Evolutionary conservation across 2,888 invertebrate genomes (phyloP), one percentile per base, ranked within the genome.

Genomic region (Heliconius charithonia): DNA sequence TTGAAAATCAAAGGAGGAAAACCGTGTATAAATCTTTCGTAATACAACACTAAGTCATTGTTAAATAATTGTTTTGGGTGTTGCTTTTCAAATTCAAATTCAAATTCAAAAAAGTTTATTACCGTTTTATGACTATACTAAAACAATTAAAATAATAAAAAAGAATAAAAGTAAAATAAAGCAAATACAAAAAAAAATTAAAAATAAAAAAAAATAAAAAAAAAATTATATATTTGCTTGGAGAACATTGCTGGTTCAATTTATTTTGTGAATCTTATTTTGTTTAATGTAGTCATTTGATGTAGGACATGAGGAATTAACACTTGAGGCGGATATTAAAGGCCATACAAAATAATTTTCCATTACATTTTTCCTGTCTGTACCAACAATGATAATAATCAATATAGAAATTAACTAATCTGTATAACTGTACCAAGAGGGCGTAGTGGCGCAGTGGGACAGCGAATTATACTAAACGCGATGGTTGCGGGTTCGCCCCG

Each of bases 1-100:
- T 56, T n/a, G 7, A 32, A 72, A 72, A 59, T 72, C 59, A 72
- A 72, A 59, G 32, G 72, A 72, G 72, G 72, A 72, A 59, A 72
- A 72, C 59, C 59, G 72, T 32, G 72, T 59, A n/a, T 19, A 25
- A 59, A 32, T 72, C 71, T 72, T 29, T 32, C 32, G 16, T 32
- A 56, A 32, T 10, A 72, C 9, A 59, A 0, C 3, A n/a, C 10
- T n/a, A 45, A 27, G 32, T 32, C 4, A n/a, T 72, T 7, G 22
- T 72, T n/a, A 69, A 69, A 69, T 69, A 69, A 69, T 69, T 69
- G 37, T 51, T 67, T n/a, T 67, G 22, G 10, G n/a, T 32, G 32
- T 27, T 65, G 32, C 16, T 67, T 67, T 67, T 67, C n/a, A n/a
- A n/a, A n/a, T n/a, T n/a, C n/a, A n/a, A n/a, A n/a, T n/a, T n/a